Percentiles rank a stretch among this genome's conserved stretches.
These are phyloP conservation scores for Eolophus roseicapilla DNA, from an alignment of 2,113 vertebrate genomes.

Conservation along the genomic window DNA sequence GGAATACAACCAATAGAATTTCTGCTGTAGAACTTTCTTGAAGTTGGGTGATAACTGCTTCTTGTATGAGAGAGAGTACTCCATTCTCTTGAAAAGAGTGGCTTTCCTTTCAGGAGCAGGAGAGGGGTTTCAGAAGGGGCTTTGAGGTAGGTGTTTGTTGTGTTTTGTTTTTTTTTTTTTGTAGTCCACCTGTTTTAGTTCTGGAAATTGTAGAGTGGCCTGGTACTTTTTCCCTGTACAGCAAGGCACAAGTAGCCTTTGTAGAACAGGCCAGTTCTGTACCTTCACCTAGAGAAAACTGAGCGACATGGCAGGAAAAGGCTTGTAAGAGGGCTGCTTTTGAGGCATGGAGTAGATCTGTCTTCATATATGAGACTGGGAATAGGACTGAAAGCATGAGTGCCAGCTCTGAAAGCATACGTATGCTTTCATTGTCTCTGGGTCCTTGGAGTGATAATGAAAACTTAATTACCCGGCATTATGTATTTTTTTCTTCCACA, in stretches of 20 bases:
- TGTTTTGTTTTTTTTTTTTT: background rate
- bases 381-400: background rate
- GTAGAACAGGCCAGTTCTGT: background rate
- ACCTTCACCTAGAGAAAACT: background rate
- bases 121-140: background rate
- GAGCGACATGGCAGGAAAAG: background rate
- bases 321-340: background rate
- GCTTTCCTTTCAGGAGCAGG: background rate
- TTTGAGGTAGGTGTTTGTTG: background rate
- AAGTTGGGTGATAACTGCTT: background rate
- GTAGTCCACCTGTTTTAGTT: background rate
- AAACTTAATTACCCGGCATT: background rate
- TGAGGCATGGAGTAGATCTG: background rate
- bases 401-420: background rate
- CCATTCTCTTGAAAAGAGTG: background rate
- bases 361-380: background rate
- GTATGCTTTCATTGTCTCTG: background rate
- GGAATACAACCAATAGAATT: background rate
- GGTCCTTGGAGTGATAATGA: background rate
- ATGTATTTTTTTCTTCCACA: background rate
- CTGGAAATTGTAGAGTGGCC: background rate
- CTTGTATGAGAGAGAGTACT: background rate
- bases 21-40: background rate
- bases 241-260: background rate
- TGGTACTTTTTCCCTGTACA: background rate